These are phyloP conservation scores for Holacanthus passer DNA, from an alignment of 2,113 vertebrate genomes.

Conservation along the genomic window DNA sequence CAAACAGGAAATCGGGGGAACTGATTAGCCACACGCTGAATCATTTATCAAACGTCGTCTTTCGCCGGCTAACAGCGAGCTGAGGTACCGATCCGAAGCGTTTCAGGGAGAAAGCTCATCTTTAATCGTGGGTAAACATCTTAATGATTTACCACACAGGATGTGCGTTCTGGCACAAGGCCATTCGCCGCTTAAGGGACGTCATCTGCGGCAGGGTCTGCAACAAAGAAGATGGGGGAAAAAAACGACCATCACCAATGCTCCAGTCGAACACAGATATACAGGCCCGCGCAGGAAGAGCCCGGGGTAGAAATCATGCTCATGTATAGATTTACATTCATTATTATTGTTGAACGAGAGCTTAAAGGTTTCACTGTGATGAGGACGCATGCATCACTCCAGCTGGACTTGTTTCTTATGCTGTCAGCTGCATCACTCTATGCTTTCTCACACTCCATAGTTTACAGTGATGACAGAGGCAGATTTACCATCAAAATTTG, in stretches of 20 bases:
- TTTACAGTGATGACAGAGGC: too few relatives aligned
- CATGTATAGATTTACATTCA: constrained; percentile 11
- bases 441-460: too few relatives aligned
- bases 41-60: constrained; percentile 65
- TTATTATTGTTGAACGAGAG: neutral
- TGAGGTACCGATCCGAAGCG: constrained; percentile 38
- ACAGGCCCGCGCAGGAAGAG: neutral
- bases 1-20: constrained; percentile 48
- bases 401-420: neutral
- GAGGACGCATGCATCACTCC: neutral
- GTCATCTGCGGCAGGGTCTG: constrained; percentile 5
- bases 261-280: neutral
- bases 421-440: neutral
- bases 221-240: neutral
- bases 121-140: constrained; percentile 68
- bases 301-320: neutral
- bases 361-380: neutral
- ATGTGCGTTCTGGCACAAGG: constrained; percentile 49
- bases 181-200: constrained; percentile 23
- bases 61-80: constrained; percentile 32
- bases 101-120: constrained; percentile 45
- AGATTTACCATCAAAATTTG: too few relatives aligned
- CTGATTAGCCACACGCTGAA: constrained; percentile 53
- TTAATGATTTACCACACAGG: constrained; percentile 65
- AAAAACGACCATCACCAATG: neutral